Percentiles rank a stretch among this genome's conserved stretches.
These are phyloP conservation scores for Hypomesus transpacificus DNA, from an alignment of 2,113 vertebrate genomes.

Conservation along the genomic window DNA sequence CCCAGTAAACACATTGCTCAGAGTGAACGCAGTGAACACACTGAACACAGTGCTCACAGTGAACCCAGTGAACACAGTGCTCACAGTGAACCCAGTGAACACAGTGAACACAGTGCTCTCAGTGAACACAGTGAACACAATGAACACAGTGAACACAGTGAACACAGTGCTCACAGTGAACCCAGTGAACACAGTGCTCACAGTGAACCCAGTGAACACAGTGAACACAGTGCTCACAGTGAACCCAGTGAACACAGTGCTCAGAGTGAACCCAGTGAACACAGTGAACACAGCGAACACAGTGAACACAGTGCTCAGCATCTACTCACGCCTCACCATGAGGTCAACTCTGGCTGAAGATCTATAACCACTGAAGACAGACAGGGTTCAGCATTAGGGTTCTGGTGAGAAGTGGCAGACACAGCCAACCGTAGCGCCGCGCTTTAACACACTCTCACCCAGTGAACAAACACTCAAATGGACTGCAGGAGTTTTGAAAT, in stretches of 20 bases:
- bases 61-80: slow-evolving; percentile 37
- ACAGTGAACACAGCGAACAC: slow-evolving; percentile 43
- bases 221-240: slow-evolving; percentile 35
- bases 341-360: slow-evolving; percentile 50
- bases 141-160: too few species aligned
- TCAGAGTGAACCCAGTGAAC: slow-evolving; percentile 34
- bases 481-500: slow-evolving; percentile 16
- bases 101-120: slow-evolving; percentile 35
- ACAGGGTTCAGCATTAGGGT: slow-evolving; percentile 45
- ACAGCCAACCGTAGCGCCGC: slow-evolving; percentile 43
- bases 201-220: too few species aligned
- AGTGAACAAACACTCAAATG: slow-evolving; percentile 21
- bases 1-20: slow-evolving; percentile 37
- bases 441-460: slow-evolving; percentile 46
- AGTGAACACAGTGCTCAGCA: slow-evolving; percentile 33
- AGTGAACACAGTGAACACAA: slow-evolving; percentile 39
- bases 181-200: slow-evolving; percentile 34
- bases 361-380: slow-evolving; percentile 66
- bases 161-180: slow-evolving; percentile 37
- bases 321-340: slow-evolving; percentile 35
- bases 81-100: too few species aligned
- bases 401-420: slow-evolving; percentile 30
- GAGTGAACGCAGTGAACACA: slow-evolving; percentile 35
- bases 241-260: slow-evolving; percentile 37
- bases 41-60: slow-evolving; percentile 35